Conservation (phyloP, 2,113 vertebrate species). For the Pavo muticus region DNA sequence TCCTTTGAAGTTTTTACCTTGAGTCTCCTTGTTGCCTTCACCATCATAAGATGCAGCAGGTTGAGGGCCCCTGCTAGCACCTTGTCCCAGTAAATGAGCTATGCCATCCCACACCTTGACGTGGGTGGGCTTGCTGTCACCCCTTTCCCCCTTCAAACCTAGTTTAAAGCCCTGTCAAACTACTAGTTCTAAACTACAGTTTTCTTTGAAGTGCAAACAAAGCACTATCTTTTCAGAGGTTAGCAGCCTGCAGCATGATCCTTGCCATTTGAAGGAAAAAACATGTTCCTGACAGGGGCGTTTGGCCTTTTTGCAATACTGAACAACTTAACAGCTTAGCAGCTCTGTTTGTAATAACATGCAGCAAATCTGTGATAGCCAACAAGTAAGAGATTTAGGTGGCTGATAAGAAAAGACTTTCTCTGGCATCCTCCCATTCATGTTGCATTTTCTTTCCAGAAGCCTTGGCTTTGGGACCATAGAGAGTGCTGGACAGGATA, state of each 20-base stretch:
- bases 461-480: slow-evolving; percentile 90
- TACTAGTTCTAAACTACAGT: neutral
- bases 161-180: too few relatives aligned
- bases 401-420: neutral
- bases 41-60: too few relatives aligned
- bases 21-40: too few relatives aligned
- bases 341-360: neutral
- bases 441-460: slow-evolving; percentile 76
- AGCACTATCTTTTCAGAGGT: neutral
- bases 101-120: too few relatives aligned
- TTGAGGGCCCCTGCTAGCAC: too few relatives aligned
- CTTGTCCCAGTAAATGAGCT: too few relatives aligned
- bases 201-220: neutral
- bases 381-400: neutral
- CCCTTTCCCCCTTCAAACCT: too few relatives aligned
- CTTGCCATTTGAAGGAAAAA: neutral
- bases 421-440: neutral
- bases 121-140: too few relatives aligned
- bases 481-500: slow-evolving; percentile 88
- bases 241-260: neutral
- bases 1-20: too few relatives aligned
- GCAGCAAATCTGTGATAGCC: neutral
- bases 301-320: neutral
- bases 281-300: neutral
- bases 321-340: neutral